Conservation (phyloP, 2,888 invertebrate genomes). For the Meloe dianella region DNA sequence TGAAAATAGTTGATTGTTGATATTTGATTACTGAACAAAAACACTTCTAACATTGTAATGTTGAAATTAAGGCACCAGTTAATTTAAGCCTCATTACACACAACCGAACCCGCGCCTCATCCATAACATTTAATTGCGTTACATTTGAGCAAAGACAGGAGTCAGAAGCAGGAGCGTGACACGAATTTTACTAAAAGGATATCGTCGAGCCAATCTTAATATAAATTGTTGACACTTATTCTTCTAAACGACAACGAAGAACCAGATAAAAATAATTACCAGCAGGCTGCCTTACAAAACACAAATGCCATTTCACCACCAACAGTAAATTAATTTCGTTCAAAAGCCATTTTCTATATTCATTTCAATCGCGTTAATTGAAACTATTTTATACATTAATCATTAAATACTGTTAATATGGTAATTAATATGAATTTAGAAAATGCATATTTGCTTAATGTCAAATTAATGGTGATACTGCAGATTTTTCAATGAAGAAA, state of each 20-base stretch:
- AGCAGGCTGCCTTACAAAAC: neutral
- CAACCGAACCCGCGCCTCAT: constrained; percentile 5
- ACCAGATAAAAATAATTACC: constrained; percentile 1
- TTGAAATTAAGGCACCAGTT: constrained; percentile 6
- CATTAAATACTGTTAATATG: neutral
- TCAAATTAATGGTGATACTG: neutral
- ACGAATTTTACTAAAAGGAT: constrained; percentile 6
- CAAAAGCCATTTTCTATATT: no score
- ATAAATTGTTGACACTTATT: constrained; percentile 11
- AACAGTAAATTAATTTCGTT: neutral
- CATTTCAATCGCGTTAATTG: no score
- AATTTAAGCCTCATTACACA: constrained; percentile 15
- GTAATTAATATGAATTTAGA: neutral
- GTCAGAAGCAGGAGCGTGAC: constrained; percentile 10
- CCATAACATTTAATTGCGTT: constrained; percentile 12
- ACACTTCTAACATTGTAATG: neutral
- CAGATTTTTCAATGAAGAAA: neutral
- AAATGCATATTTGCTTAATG: neutral
- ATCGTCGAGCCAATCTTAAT: constrained; percentile 8
- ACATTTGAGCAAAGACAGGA: constrained; percentile 12
- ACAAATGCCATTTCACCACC: neutral
- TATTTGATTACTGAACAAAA: neutral
- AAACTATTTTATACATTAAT: no score
- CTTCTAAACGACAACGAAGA: neutral
- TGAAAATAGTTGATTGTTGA: no score